phyloP scores from a whole-genome alignment of 1,140 invertebrate genomes.

The Vanessa atalanta region DNA sequence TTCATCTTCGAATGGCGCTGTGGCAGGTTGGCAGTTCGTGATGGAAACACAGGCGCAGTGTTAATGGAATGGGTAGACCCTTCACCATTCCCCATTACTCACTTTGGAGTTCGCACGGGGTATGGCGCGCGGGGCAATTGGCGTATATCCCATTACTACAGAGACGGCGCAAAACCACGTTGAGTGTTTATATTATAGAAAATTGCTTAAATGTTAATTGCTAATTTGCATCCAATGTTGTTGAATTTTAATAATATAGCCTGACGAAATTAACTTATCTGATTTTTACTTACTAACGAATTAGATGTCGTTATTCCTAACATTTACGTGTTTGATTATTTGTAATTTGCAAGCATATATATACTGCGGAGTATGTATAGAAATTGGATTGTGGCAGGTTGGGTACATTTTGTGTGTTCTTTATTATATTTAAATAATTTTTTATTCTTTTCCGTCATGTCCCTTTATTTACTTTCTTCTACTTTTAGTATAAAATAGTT shows the following conservation, averaged over 20 bases:
- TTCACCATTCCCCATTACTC: constrained; percentile 81
- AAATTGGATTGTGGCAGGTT: constrained; percentile 57
- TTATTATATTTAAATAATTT: not conserved
- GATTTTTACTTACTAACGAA: constrained; percentile 45
- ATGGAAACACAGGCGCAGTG: constrained; percentile 67
- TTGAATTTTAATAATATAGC: constrained; percentile 11
- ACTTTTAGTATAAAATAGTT: no score
- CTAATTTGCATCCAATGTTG: constrained; percentile 38
- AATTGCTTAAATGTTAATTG: constrained; percentile 50
- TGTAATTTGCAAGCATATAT: constrained; percentile 30
- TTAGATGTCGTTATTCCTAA: constrained; percentile 44
- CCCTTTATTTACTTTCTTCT: constrained; percentile 5
- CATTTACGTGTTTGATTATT: constrained; percentile 43
- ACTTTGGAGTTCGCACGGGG: constrained; percentile 83
- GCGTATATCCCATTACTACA: constrained; percentile 74
- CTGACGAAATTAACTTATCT: constrained; percentile 3
- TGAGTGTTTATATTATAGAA: constrained; percentile 54
- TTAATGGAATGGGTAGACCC: constrained; percentile 83
- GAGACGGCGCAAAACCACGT: constrained; percentile 48
- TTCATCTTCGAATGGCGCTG: constrained; percentile 83
- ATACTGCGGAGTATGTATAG: constrained; percentile 43
- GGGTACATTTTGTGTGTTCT: constrained; percentile 72
- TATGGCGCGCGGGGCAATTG: constrained; percentile 84
- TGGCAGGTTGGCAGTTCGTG: constrained; percentile 79
- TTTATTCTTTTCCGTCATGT: not conserved